Evolutionary conservation across 2,888 invertebrate genomes (phyloP).

Genomic region (Troides aeacus): DNA sequence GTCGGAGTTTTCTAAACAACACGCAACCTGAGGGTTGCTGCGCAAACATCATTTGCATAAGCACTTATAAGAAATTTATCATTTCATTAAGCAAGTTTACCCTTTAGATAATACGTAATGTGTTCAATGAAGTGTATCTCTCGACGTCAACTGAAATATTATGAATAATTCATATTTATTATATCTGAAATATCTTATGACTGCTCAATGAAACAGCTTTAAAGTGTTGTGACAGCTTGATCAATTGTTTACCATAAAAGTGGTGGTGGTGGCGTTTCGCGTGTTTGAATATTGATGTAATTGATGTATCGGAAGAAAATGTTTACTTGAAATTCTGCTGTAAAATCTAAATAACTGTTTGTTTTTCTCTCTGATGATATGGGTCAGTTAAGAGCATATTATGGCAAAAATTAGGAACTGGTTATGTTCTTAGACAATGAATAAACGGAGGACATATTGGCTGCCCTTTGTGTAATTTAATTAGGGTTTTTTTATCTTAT

Average conservation of each 20-base stretch:
- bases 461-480: too few species aligned
- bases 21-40: neutral
- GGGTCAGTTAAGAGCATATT: too few species aligned
- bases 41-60: neutral
- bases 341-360: too few species aligned
- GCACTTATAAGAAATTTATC: neutral
- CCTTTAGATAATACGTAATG: neutral
- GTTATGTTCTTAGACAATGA: too few species aligned
- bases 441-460: too few species aligned
- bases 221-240: neutral
- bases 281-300: too few species aligned
- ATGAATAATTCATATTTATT: slow-evolving; percentile 5
- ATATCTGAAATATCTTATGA: neutral
- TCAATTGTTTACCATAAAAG: neutral
- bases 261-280: too few species aligned
- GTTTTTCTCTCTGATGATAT: too few species aligned
- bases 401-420: too few species aligned
- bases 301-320: too few species aligned
- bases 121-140: slow-evolving; percentile 1
- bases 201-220: neutral
- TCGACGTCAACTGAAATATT: neutral
- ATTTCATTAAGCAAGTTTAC: neutral
- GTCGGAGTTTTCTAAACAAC: neutral
- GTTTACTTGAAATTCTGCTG: too few species aligned
- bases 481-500: too few species aligned